A percentile compares a stretch with the other conserved stretches of the same genome.
phyloP scores from a whole-genome alignment of 2,113 vertebrate species.

The Pterocles orientalis region DNA sequence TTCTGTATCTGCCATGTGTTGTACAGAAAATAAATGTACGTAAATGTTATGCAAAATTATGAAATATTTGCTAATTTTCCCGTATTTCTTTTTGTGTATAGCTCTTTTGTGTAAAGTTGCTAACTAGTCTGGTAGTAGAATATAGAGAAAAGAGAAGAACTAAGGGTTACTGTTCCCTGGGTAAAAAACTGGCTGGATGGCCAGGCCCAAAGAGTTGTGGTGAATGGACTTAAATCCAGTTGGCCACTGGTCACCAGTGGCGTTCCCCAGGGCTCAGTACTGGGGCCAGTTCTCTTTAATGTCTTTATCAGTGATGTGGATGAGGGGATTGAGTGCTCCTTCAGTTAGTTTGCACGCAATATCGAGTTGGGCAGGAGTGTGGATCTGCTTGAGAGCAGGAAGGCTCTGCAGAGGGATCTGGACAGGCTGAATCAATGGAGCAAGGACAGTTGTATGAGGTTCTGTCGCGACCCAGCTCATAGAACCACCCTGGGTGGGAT shows the following conservation, averaged over 20 bases:
- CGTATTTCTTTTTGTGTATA: not conserved
- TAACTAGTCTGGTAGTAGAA: not conserved
- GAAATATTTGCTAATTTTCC: not conserved
- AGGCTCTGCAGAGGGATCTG: not conserved
- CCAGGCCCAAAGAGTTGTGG: rapidly evolving
- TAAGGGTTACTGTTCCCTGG: not conserved
- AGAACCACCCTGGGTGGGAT: too few relatives aligned
- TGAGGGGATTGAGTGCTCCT: not conserved
- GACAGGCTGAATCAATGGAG: not conserved
- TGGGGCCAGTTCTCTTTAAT: not conserved
- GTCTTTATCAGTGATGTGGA: not conserved
- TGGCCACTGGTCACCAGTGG: rapidly evolving
- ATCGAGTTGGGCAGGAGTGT: rapidly evolving
- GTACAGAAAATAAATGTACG: not conserved
- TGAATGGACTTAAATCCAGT: not conserved
- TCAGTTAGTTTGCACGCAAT: not conserved
- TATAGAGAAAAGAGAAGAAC: not conserved
- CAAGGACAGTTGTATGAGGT: rapidly evolving
- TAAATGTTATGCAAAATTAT: not conserved
- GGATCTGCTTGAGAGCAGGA: not conserved
- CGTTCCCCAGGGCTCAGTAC: not conserved
- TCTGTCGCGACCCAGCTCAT: too few relatives aligned
- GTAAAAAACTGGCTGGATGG: not conserved
- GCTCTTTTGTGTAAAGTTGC: not conserved
- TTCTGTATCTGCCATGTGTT: not conserved